Conservation (phyloP, 2,888 invertebrate species). For the Belgica antarctica region DNA sequence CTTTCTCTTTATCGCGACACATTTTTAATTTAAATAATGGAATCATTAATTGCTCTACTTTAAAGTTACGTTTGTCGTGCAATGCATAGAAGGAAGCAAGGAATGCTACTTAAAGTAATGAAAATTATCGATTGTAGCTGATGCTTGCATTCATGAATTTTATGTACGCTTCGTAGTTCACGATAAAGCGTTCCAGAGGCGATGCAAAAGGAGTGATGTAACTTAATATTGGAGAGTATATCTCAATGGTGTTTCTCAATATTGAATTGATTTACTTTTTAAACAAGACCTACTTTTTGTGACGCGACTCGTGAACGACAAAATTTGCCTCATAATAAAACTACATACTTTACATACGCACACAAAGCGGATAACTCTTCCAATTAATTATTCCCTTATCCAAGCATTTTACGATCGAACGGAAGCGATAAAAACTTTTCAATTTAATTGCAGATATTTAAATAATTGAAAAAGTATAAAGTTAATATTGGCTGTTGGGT, state of each 20-base stretch:
- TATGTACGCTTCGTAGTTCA: not conserved
- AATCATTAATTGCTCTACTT: slow-evolving; percentile 1
- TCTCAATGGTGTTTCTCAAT: no score
- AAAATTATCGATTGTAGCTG: slow-evolving; percentile 4
- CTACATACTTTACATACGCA: not conserved
- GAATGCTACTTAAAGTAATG: not conserved
- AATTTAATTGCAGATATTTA: slow-evolving; percentile 3
- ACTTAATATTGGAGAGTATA: not conserved
- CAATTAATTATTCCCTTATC: not conserved
- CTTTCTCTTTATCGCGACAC: not conserved
- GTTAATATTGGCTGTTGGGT: not conserved
- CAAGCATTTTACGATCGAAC: not conserved
- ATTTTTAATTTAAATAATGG: slow-evolving; percentile 16
- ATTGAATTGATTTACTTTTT: no score
- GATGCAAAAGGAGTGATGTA: not conserved
- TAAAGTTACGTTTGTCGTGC: not conserved
- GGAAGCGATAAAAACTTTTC: not conserved
- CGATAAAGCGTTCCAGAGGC: not conserved
- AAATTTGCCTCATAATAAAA: not conserved
- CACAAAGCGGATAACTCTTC: not conserved
- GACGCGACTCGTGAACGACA: not conserved
- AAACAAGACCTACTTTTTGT: no score
- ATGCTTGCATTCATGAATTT: not conserved
- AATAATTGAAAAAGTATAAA: not conserved
- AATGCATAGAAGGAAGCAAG: not conserved